Conservation (phyloP, 2,888 invertebrate genomes). For the Drosophila birchii region DNA sequence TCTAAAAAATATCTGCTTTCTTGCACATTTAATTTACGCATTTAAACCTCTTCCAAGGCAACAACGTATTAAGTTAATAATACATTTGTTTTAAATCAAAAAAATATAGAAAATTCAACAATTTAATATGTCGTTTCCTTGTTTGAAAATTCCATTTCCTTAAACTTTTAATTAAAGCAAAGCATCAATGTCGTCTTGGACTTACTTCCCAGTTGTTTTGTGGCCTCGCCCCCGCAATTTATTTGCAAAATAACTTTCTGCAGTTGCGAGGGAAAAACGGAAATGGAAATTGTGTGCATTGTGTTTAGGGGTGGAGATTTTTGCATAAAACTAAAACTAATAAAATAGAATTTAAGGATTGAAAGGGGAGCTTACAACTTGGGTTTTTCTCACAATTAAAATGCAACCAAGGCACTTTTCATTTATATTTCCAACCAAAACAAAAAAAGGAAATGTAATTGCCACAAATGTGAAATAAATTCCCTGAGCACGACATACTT, state of each 20-base stretch:
- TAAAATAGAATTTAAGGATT: background rate
- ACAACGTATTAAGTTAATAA: too few species aligned
- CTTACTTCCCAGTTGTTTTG: constrained; percentile 24
- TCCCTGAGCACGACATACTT: background rate
- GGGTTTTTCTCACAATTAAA: background rate
- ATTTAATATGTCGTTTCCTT: constrained; percentile 5
- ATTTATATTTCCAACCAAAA: background rate
- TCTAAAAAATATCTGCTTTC: background rate
- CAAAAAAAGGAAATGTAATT: background rate
- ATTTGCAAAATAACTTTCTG: constrained; percentile 31
- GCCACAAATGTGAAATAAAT: background rate
- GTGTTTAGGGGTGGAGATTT: constrained; percentile 3
- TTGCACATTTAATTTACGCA: background rate
- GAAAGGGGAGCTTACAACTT: constrained; percentile 9
- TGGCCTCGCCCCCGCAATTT: constrained; percentile 29
- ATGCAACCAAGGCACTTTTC: background rate
- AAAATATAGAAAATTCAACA: too few species aligned
- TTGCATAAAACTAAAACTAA: constrained; percentile 3
- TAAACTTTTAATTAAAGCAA: constrained; percentile 25
- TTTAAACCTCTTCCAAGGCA: background rate
- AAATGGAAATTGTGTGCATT: constrained; percentile 36
- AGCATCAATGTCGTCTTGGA: constrained; percentile 16
- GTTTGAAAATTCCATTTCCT: constrained; percentile 15
- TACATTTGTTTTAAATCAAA: too few species aligned
- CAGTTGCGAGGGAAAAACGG: constrained; percentile 11